A percentile compares a stretch with the other conserved stretches of the same genome.
phyloP scores from a whole-genome alignment of 37 sponge, comb jelly and placozoan species.

The Petrosia ficiformis region DNA sequence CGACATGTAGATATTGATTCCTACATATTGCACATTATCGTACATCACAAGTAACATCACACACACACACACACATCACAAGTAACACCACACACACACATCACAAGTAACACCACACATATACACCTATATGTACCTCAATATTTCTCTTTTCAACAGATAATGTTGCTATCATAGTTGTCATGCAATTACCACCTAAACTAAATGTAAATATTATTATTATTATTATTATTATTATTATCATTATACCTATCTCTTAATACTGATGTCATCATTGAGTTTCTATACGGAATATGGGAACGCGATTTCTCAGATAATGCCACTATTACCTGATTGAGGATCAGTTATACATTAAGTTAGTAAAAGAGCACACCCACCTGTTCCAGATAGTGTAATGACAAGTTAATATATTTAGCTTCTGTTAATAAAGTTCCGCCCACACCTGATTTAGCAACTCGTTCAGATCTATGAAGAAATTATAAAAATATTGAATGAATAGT shows the following conservation, averaged over 20 bases:
- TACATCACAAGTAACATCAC: neutral
- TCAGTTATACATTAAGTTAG: too few species aligned
- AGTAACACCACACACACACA: neutral
- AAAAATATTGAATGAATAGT: neutral
- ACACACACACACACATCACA: neutral
- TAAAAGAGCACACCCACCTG: slow-evolving; percentile 49
- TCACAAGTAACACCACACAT: too few species aligned
- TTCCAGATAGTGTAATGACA: slow-evolving; percentile 93
- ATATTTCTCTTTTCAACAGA: slow-evolving; percentile 92
- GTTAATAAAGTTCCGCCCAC: slow-evolving; percentile 82
- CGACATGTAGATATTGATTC: slow-evolving; percentile 98
- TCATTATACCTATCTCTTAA: slow-evolving; percentile 87
- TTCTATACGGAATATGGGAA: slow-evolving; percentile 94
- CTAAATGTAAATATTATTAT: slow-evolving; percentile 25
- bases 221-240: neutral
- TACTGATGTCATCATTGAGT: slow-evolving; percentile 99
- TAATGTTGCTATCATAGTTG: slow-evolving; percentile 96
- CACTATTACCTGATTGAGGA: slow-evolving; percentile 94
- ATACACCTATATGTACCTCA: too few species aligned
- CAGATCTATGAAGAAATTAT: slow-evolving; percentile 62
- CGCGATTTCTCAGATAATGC: slow-evolving; percentile 94
- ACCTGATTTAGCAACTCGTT: slow-evolving; percentile 92
- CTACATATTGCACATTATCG: slow-evolving; percentile 14
- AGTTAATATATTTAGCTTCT: slow-evolving; percentile 97
- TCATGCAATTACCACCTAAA: slow-evolving; percentile 98